Conservation (phyloP, 2,797 vertebrate genomes). For the Rhodeus uyekii region DNA sequence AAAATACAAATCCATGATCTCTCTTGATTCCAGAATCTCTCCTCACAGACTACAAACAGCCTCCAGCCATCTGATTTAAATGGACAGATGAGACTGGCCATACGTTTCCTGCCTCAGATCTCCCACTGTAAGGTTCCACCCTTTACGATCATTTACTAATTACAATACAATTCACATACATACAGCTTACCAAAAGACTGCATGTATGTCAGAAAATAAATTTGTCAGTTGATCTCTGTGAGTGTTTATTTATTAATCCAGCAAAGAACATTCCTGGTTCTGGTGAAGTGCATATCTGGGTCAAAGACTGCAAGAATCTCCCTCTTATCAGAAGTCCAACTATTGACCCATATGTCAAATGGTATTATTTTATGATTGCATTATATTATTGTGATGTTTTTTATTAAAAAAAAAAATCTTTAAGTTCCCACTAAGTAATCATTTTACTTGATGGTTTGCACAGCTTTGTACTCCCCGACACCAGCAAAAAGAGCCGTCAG, state of each 20-base stretch:
- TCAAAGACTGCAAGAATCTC: constrained; percentile 92
- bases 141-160: not conserved
- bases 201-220: not conserved
- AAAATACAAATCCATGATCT: not conserved
- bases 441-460: constrained; percentile 11
- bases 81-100: constrained; percentile 89
- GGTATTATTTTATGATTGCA: constrained; percentile 70
- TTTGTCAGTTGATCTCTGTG: not conserved
- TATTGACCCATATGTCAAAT: constrained; percentile 93
- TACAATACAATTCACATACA: not conserved
- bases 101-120: constrained; percentile 88
- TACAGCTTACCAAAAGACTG: not conserved
- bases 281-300: constrained; percentile 97
- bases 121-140: constrained; percentile 69
- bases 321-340: constrained; percentile 80
- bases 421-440: not conserved
- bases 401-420: not conserved
- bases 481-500: constrained; percentile 93
- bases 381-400: not conserved
- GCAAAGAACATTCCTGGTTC: constrained; percentile 74
- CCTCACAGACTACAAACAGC: constrained; percentile 74
- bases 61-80: constrained; percentile 75
- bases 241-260: constrained; percentile 37
- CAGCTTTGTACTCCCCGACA: constrained; percentile 94
- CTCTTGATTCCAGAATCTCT: constrained; percentile 34